Percentiles rank a stretch among this genome's conserved stretches.
Evolutionary conservation across 2,888 invertebrate genomes (phyloP).

Genomic region (Cheilosia vulpina): DNA sequence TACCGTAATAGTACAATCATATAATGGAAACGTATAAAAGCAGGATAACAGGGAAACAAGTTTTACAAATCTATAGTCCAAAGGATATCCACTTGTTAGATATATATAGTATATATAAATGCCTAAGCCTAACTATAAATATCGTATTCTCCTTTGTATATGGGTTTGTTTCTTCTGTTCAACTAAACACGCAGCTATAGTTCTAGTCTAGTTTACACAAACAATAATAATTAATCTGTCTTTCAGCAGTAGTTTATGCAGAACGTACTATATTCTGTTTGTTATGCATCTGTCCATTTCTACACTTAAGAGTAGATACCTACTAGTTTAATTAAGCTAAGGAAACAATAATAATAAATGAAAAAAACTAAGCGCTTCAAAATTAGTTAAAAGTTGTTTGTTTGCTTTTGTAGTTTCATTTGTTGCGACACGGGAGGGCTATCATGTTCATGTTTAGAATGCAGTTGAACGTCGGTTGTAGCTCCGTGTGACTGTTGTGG

Average conservation of each 20-base stretch:
- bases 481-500: conserved; percentile 78
- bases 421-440: conserved; percentile 23
- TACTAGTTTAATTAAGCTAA: conserved; percentile 62
- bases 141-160: conserved; percentile 34
- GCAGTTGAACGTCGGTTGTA: conserved; percentile 83
- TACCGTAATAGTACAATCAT: conserved; percentile 18
- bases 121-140: conserved; percentile 52
- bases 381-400: conserved; percentile 58
- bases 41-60: conserved; percentile 38
- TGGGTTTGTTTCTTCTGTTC: background rate
- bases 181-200: conserved; percentile 51
- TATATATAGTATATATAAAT: conserved; percentile 33
- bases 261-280: conserved; percentile 28
- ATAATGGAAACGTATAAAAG: conserved; percentile 50
- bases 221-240: conserved; percentile 61
- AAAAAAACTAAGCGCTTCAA: conserved; percentile 57
- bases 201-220: conserved; percentile 44
- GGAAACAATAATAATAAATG: conserved; percentile 31
- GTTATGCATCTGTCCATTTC: conserved; percentile 28
- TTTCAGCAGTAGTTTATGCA: conserved; percentile 59
- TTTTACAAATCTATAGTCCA: conserved; percentile 35
- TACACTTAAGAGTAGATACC: conserved; percentile 39
- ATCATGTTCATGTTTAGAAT: conserved; percentile 77
- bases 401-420: conserved; percentile 51
- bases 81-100: conserved; percentile 28